A percentile compares a stretch with the other conserved stretches of the same genome.
Evolutionary conservation across 2,888 invertebrate genomes (phyloP).

Genomic region (Automeris io): DNA sequence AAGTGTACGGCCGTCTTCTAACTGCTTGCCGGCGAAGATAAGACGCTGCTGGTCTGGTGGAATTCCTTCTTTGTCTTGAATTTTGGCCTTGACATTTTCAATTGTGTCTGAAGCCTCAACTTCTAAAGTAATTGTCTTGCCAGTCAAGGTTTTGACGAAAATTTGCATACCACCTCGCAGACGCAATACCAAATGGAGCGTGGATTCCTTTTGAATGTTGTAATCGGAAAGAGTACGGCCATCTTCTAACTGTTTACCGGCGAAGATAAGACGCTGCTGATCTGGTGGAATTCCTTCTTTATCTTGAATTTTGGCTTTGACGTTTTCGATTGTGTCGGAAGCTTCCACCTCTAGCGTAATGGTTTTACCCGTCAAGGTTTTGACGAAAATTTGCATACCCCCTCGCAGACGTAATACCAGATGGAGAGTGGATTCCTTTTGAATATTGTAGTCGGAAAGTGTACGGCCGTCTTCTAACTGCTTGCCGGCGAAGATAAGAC

Average conservation of each 20-base stretch:
- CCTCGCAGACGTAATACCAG: constrained; percentile 8
- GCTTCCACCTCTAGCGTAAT: constrained; percentile 9
- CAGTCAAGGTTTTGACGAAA: constrained; percentile 11
- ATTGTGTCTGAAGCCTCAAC: constrained; percentile 8
- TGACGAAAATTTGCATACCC: constrained; percentile 10
- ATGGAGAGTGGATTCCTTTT: constrained; percentile 8
- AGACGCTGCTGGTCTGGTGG: constrained; percentile 8
- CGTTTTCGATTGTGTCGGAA: constrained; percentile 8
- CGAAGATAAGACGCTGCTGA: constrained; percentile 12
- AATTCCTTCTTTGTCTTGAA: constrained; percentile 10
- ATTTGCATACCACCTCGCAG: constrained; percentile 13
- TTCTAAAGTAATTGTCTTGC: constrained; percentile 9
- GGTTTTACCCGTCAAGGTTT: constrained; percentile 9
- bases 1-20: constrained; percentile 30
- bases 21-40: constrained; percentile 8
- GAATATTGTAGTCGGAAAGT: constrained; percentile 9
- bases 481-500: constrained; percentile 9
- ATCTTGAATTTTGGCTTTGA: constrained; percentile 9
- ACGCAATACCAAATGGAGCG: constrained; percentile 10
- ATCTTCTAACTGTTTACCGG: constrained; percentile 11
- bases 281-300: constrained; percentile 12
- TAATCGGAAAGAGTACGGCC: constrained; percentile 11
- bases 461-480: constrained; percentile 10
- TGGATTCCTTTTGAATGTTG: constrained; percentile 12
- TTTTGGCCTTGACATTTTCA: constrained; percentile 9